Conservation (phyloP, 1,140 invertebrate species). For the Drosophila quadrilineata region DNA sequence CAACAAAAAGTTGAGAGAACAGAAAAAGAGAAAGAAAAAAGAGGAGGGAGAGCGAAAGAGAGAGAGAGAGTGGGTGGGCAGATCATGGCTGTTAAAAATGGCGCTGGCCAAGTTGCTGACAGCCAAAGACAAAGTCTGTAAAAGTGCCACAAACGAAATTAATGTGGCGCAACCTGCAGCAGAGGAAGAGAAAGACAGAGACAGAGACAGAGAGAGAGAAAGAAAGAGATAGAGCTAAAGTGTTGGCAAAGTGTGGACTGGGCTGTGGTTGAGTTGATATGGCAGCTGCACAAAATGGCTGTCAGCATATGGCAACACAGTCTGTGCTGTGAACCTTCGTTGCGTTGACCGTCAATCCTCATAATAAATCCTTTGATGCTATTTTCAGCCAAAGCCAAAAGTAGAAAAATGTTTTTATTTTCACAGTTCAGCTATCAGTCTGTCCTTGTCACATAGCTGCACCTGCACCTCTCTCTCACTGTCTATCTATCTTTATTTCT, state of each 20-base stretch:
- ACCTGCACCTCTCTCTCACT: neutral
- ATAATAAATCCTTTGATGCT: slow-evolving; percentile 77
- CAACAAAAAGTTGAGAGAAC: neutral
- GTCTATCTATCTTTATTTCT: neutral
- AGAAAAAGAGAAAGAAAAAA: neutral
- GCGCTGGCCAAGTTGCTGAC: slow-evolving; percentile 56
- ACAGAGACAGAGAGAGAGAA: neutral
- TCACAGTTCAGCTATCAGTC: neutral
- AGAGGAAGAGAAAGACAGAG: neutral
- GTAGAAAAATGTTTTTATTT: slow-evolving; percentile 68
- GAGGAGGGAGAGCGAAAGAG: neutral
- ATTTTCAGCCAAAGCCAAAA: slow-evolving; percentile 73
- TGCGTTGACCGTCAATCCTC: slow-evolving; percentile 7
- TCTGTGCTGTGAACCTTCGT: neutral
- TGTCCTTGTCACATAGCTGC: neutral
- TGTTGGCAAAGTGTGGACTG: neutral
- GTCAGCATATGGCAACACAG: slow-evolving; percentile 29
- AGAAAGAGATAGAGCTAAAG: neutral
- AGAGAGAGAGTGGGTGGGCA: neutral
- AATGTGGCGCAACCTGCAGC: slow-evolving; percentile 24
- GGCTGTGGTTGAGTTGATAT: no score
- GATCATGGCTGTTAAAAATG: slow-evolving; percentile 41
- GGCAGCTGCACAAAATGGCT: neutral
- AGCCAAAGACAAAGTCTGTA: slow-evolving; percentile 34
- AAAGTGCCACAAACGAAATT: slow-evolving; percentile 29